A percentile compares a stretch with the other conserved stretches of the same genome.
Conservation (phyloP, 2,888 invertebrate species). For the Tubulanus polymorphus region DNA sequence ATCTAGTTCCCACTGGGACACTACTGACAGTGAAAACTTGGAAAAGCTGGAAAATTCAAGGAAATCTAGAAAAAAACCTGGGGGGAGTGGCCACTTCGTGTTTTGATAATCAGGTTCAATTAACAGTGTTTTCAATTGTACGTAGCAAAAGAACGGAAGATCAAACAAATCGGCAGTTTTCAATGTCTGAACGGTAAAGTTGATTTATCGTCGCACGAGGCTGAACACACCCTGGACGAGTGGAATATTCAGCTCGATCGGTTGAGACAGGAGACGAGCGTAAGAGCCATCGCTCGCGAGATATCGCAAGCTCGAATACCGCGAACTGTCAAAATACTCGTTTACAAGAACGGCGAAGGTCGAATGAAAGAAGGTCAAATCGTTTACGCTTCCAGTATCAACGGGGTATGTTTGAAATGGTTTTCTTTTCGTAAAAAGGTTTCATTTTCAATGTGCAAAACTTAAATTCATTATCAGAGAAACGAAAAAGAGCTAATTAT, state of each 20-base stretch:
- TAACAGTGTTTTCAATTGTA: not conserved
- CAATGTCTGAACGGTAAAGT: conserved; percentile 51
- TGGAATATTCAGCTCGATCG: conserved; percentile 41
- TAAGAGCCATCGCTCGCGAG: conserved; percentile 40
- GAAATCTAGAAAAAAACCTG: no score
- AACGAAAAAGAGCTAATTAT: no score
- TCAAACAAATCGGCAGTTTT: conserved; percentile 49
- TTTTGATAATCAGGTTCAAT: no score
- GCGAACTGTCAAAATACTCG: conserved; percentile 45
- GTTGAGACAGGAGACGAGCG: conserved; percentile 38
- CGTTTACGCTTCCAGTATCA: conserved; percentile 47
- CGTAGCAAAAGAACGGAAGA: conserved; percentile 25
- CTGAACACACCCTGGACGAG: conserved; percentile 39
- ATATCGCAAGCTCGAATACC: conserved; percentile 45
- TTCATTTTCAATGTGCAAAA: no score
- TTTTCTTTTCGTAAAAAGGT: no score
- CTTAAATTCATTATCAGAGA: no score
- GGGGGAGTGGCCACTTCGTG: no score
- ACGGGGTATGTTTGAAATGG: conserved; percentile 41
- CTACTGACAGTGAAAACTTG: no score
- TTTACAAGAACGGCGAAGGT: conserved; percentile 52
- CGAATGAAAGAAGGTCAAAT: conserved; percentile 42
- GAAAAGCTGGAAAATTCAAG: no score
- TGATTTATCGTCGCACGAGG: conserved; percentile 49
- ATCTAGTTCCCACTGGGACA: no score